Evolutionary conservation across 2,888 invertebrate genomes (phyloP).

Genomic region (Eupithecia inturbata): DNA sequence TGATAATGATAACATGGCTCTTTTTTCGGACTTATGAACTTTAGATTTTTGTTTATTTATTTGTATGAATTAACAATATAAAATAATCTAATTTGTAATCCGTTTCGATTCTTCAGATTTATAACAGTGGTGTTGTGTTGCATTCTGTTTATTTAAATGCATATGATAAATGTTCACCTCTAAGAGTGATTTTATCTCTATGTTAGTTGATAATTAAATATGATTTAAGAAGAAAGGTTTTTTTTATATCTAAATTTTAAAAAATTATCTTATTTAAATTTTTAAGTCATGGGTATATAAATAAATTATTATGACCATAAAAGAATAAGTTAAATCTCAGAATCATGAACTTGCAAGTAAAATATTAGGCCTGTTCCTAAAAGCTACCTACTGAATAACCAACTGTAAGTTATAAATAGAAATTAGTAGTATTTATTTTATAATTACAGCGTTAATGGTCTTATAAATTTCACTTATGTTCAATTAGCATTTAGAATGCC

Average conservation of each 20-base stretch:
- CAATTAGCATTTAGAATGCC: not conserved
- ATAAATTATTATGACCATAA: no score
- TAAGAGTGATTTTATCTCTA: not conserved
- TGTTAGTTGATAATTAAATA: not conserved
- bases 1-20: not conserved
- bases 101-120: not conserved
- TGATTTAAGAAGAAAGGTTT: no score
- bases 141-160: not conserved
- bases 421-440: no score
- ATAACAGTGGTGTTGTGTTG: not conserved
- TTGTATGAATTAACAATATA: not conserved
- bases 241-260: no score
- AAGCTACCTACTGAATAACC: not conserved
- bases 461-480: no score
- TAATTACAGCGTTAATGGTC: no score
- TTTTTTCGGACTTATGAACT: conserved; percentile 1
- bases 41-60: not conserved
- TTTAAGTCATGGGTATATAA: no score
- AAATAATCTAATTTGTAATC: not conserved
- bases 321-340: not conserved
- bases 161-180: not conserved
- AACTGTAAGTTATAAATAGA: not conserved
- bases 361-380: no score
- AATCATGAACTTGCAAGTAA: not conserved
- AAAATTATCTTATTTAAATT: no score